phyloP scores from a whole-genome alignment of 2,797 vertebrate genomes.

The Rallus crepitans region DNA sequence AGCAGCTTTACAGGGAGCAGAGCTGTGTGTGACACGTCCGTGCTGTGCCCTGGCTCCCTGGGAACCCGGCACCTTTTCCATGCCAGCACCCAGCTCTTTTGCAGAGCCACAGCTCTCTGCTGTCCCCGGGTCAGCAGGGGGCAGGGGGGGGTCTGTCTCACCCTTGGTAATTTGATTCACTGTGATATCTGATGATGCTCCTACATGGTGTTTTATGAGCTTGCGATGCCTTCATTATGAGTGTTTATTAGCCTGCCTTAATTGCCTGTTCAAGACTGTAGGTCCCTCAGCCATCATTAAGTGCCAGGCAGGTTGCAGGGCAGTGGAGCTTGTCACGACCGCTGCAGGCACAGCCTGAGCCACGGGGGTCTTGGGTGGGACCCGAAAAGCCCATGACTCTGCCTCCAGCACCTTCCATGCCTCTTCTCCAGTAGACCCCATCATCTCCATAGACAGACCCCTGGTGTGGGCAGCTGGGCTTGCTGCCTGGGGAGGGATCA shows the following conservation, averaged over 20 bases:
- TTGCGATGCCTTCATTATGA: background rate
- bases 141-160: background rate
- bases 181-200: background rate
- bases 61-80: background rate
- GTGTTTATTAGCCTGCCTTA: background rate
- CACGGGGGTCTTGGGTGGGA: background rate
- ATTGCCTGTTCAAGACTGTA: background rate
- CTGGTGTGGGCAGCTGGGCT: fast-evolving
- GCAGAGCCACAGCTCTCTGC: background rate
- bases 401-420: background rate
- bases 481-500: background rate
- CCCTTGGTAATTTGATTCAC: background rate
- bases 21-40: fast-evolving
- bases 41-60: background rate
- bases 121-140: background rate
- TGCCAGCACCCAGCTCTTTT: fast-evolving
- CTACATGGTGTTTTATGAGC: background rate
- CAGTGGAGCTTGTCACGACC: fast-evolving
- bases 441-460: background rate
- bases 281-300: background rate
- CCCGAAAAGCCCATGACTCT: background rate
- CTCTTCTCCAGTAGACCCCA: background rate
- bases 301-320: background rate
- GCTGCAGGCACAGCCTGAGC: background rate
- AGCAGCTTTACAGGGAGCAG: background rate